Evolutionary conservation across 2,888 invertebrate genomes (phyloP), one percentile per base, ranked within the genome.

Genomic region (Diarsia brunnea): DNA sequence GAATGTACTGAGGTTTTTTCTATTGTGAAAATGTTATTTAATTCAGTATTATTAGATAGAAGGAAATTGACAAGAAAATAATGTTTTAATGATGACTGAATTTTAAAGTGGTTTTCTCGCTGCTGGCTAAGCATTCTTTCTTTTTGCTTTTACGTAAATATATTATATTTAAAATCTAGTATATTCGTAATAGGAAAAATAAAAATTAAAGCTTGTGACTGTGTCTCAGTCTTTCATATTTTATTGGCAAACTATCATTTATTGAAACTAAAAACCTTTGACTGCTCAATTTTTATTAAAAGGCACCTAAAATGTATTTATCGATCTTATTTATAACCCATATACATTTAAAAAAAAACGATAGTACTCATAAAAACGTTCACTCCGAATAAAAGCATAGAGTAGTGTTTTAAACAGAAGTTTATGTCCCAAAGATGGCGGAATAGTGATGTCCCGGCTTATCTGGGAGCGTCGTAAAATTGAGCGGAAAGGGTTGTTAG

Each of bases 401-500:
- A 61, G n/a, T 45, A 14, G 24, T 61, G 49, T 70, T n/a, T n/a
- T n/a, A 53, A 70, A 78, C 61, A 72, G 31, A 73, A 68, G 60
- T 73, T 73, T 71, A 73, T 49, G 64, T 73, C 45, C 45, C 49
- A 66, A 85, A 82, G 76, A 76, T 73, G 70, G 78, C 70, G 66
- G 72, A n/a, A 67, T 70, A 77, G 83, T 85, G 70, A 85, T 82
- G 78, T 85, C 60, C 68, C 14, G 4, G 83, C 70, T 83, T 82
- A 82, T 82, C 82, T 61, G 83, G 2, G 55, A 10, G 55, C 58
- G 38, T 73, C 85, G 79, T 83, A 82, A 82, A 85, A 78, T 69
- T 55, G 69, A 63, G 60, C 61, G 45, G 85, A 85, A 82, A 78
- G 79, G 85, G 64, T 82, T 82, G 51, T 60, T 24, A 82, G 38